Base-by-base conservation (phyloP, 1,140 invertebrate genomes). In the Caerostris extrusa region DNA sequence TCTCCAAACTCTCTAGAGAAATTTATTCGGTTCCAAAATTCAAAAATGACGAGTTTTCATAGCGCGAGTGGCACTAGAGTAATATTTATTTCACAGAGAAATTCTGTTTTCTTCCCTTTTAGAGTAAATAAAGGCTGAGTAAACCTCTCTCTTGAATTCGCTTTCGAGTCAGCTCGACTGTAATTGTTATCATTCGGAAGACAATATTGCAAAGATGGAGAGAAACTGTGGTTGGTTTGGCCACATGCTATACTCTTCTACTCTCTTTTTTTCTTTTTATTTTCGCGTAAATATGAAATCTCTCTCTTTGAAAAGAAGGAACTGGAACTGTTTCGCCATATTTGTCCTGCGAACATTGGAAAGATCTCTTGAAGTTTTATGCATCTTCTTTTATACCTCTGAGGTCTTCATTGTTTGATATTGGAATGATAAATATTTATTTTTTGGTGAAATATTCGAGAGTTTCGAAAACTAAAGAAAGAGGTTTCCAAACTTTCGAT, bases 51-150 rank as follows among this genome's bases (percentile, higher is more conserved):
- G 53, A 61, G 85, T 85, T 57, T 85, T 85, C 82, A 58, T 57
- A 85, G 60, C 7, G 53, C 34, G 57, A 87, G 85, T 61, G 57
- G 60, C 60, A 60, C 85, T 87, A 87, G 61, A 60, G 60, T 64
- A 87, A 87, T 87, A 87, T 87, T 87, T 87, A 87, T 87, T 64
- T 87, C 85, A 6, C 60, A 19, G 57, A 64, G 85, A 87, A 34
- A 87, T 61, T 87, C 57, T 87, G 57, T 87, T 87, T 64, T 87
- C 57, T 87, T 87, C 60, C 14, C 60, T 50, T 87, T 87, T 14
- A 64, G 85, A 87, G 85, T 87, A 87, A 87, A 87, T 87, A 87
- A 87, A 64, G 61, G 57, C 61, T 53, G 85, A 87, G 85, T 87
- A 64, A 87, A 87, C 60, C 57, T 87, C 82, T 56, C 81, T 53